phyloP scores from a whole-genome alignment of 2,888 invertebrate genomes.

The Uropetala carovei region DNA sequence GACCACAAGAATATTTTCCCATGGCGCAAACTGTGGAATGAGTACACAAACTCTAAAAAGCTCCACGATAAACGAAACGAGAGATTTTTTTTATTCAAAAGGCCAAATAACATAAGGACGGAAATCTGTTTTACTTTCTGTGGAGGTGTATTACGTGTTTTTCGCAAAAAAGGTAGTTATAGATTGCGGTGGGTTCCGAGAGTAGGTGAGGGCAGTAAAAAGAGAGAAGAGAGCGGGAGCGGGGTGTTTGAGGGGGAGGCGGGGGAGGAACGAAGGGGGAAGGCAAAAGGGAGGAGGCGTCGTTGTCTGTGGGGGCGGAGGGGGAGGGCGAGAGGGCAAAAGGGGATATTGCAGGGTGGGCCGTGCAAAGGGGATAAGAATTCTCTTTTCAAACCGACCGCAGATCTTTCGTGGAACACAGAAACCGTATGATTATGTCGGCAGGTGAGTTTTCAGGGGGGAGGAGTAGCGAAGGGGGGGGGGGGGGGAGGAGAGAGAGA shows the following conservation, averaged over 20 bases:
- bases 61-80: too few relatives aligned
- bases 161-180: neutral
- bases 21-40: too few relatives aligned
- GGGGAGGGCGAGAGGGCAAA: too few relatives aligned
- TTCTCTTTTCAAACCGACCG: neutral
- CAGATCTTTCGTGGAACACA: constrained; percentile 57
- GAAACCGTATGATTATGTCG: constrained; percentile 61
- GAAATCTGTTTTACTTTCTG: neutral
- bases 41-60: too few relatives aligned
- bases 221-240: neutral
- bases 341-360: neutral
- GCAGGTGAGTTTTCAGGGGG: neutral
- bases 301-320: neutral
- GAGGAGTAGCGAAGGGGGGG: neutral
- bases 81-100: neutral
- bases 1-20: too few relatives aligned
- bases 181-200: neutral
- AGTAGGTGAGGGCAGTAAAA: neutral
- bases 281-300: neutral
- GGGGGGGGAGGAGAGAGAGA: too few relatives aligned
- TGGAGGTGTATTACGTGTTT: neutral
- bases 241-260: neutral
- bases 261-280: neutral
- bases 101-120: neutral
- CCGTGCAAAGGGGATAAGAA: too few relatives aligned